A percentile compares a stretch with the other conserved stretches of the same genome.
Conservation (phyloP, 2,797 vertebrate species). For the Urophycis tenuis region DNA sequence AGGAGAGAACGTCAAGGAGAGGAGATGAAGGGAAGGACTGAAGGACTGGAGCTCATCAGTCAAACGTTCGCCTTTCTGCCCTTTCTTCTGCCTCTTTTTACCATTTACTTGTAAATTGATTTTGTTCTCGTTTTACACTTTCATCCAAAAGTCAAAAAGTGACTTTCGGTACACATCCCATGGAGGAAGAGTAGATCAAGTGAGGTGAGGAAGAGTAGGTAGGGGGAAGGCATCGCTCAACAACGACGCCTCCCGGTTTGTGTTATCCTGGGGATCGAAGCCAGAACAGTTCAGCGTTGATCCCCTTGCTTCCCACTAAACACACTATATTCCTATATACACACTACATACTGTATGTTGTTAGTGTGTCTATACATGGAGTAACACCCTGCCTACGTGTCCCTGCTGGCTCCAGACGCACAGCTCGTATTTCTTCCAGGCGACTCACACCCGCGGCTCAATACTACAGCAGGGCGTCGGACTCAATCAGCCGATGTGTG, state of each 20-base stretch:
- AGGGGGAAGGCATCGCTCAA: not conserved
- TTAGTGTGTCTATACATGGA: too few relatives aligned
- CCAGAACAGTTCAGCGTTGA: too few relatives aligned
- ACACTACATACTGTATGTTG: too few relatives aligned
- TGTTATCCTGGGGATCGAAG: not conserved
- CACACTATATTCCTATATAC: not conserved
- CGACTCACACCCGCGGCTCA: too few relatives aligned
- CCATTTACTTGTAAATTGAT: not conserved
- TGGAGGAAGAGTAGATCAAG: not conserved
- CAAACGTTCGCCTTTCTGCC: not conserved
- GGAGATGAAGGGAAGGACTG: not conserved
- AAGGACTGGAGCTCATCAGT: too few relatives aligned
- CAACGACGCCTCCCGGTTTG: too few relatives aligned
- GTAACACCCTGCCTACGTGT: too few relatives aligned
- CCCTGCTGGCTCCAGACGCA: too few relatives aligned
- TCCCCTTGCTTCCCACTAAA: not conserved
- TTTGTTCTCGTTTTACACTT: not conserved
- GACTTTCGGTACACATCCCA: not conserved
- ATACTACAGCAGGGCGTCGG: too few relatives aligned
- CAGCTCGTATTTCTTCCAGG: not conserved
- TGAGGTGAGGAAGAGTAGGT: too few relatives aligned
- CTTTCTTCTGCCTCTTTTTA: not conserved
- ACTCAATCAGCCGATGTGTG: not conserved
- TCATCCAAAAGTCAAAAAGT: not conserved
- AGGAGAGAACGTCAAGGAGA: not conserved